These are phyloP conservation scores for Scaptomyza reducta DNA, from an alignment of 2,888 invertebrate species.

Conservation along the genomic window DNA sequence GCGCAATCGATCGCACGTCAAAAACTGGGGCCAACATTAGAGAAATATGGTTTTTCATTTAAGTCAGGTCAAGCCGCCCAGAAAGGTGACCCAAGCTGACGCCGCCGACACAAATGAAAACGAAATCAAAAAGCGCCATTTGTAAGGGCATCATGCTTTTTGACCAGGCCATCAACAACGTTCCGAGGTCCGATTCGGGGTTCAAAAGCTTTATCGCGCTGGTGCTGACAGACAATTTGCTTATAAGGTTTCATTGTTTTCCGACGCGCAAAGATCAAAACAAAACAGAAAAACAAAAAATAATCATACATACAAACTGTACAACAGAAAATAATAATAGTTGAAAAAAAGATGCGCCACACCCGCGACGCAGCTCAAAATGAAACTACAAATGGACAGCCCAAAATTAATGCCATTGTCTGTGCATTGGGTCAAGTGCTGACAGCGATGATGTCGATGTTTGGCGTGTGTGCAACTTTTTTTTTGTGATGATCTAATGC, in stretches of 20 bases:
- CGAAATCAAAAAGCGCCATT: conserved; percentile 68
- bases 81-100: conserved; percentile 59
- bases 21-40: conserved; percentile 72
- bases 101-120: conserved; percentile 57
- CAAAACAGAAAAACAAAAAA: conserved; percentile 30
- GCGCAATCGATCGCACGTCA: conserved; percentile 78
- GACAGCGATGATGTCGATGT: conserved; percentile 48
- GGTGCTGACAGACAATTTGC: conserved; percentile 72
- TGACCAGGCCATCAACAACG: conserved; percentile 60
- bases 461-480: conserved; percentile 60
- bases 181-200: conserved; percentile 29
- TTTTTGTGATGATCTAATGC: conserved; percentile 46
- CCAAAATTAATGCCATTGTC: conserved; percentile 74
- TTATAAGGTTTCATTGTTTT: conserved; percentile 62
- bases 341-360: conserved; percentile 72
- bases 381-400: conserved; percentile 63
- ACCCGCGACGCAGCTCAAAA: conserved; percentile 60
- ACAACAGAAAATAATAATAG: conserved; percentile 39
- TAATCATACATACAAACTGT: conserved; percentile 5
- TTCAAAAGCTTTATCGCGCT: conserved; percentile 40
- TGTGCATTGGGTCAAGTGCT: conserved; percentile 76
- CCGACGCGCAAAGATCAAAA: conserved; percentile 74
- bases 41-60: conserved; percentile 80
- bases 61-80: conserved; percentile 77
- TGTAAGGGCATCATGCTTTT: conserved; percentile 70